A percentile compares a stretch with the other conserved stretches of the same genome.
Evolutionary conservation across 2,888 invertebrate genomes (phyloP).

Genomic region (Sarcophaga variegata): DNA sequence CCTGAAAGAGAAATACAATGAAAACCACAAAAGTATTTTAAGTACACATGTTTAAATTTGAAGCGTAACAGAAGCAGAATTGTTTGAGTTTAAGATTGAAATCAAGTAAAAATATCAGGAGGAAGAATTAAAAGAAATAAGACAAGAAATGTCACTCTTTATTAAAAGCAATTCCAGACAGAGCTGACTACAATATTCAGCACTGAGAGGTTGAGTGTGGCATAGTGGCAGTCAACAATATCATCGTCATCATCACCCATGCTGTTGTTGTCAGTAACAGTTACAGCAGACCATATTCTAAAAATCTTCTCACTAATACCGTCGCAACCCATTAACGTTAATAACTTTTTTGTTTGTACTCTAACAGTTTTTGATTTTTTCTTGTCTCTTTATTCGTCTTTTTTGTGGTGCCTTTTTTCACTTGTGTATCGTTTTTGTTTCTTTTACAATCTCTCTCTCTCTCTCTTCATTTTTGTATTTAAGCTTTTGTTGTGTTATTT

Average conservation of each 20-base stretch:
- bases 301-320: constrained; percentile 61
- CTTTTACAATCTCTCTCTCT: not conserved
- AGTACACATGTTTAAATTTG: constrained; percentile 13
- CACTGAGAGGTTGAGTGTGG: not conserved
- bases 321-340: constrained; percentile 66
- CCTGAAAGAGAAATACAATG: not conserved
- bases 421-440: not conserved
- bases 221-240: not conserved
- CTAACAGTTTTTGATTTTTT: constrained; percentile 22
- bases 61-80: not conserved
- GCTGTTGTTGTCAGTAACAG: constrained; percentile 10
- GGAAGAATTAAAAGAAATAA: not conserved
- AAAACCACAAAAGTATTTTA: not conserved
- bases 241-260: not conserved
- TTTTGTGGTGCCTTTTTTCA: no score
- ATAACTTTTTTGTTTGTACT: constrained; percentile 64
- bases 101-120: not conserved
- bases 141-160: constrained; percentile 16
- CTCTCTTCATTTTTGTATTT: not conserved
- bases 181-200: not conserved
- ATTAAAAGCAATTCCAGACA: constrained; percentile 11
- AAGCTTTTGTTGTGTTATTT: not conserved
- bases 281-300: constrained; percentile 36
- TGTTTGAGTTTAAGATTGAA: not conserved
- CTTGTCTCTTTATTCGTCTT: not conserved